Conservation (phyloP, 2,113 vertebrate genomes). For the Albula goreensis region DNA sequence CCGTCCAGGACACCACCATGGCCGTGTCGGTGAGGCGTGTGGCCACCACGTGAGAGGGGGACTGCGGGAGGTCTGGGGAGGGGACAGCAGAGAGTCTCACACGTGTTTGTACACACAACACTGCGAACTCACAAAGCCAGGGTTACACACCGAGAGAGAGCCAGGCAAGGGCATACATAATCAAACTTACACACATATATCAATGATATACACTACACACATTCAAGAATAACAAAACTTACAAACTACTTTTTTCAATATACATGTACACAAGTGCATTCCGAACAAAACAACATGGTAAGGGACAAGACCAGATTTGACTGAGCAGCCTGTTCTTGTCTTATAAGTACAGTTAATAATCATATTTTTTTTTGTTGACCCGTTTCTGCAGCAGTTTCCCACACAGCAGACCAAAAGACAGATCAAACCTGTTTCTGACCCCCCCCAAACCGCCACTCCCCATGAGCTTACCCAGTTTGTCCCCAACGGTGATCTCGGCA, state of each 20-base stretch:
- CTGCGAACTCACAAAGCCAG: not conserved
- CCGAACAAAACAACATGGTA: not conserved
- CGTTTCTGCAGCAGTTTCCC: not conserved
- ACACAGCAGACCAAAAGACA: not conserved
- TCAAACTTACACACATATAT: slow-evolving; percentile 8
- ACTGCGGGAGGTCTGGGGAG: slow-evolving; percentile 80
- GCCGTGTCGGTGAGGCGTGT: slow-evolving; percentile 88
- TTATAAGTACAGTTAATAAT: too few relatives aligned
- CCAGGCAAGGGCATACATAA: not conserved
- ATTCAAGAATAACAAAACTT: too few relatives aligned
- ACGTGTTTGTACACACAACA: not conserved
- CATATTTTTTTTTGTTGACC: too few relatives aligned
- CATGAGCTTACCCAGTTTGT: slow-evolving; percentile 83
- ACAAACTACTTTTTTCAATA: too few relatives aligned
- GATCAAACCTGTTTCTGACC: not conserved
- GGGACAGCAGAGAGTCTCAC: not conserved
- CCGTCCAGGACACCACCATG: slow-evolving; percentile 83
- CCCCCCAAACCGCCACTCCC: not conserved
- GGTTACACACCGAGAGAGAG: not conserved
- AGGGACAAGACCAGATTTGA: too few relatives aligned
- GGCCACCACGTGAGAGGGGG: slow-evolving; percentile 78
- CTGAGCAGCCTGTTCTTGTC: too few relatives aligned
- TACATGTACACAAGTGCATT: not conserved
- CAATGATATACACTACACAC: not conserved
- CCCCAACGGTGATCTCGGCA: slow-evolving; percentile 78